These are phyloP conservation scores for Helarctos malayanus DNA, from an alignment of 2,797 vertebrate species.

Conservation along the genomic window DNA sequence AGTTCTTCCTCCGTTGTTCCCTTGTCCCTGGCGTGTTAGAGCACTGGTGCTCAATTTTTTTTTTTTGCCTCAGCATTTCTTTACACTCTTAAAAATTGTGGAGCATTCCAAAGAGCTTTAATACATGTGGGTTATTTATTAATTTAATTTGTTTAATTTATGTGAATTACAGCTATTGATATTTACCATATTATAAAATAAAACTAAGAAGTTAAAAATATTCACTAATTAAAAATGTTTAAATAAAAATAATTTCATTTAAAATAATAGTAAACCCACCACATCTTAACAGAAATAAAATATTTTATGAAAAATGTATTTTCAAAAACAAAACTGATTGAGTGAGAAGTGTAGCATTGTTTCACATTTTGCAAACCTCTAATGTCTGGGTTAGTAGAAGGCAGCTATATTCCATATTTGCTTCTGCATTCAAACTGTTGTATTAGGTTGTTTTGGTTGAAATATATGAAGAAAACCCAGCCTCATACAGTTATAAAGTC, in stretches of 20 bases:
- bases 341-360: background rate
- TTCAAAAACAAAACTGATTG: background rate
- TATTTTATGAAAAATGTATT: background rate
- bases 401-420: background rate
- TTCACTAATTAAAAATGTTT: background rate
- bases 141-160: background rate
- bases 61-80: background rate
- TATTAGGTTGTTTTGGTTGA: background rate
- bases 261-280: background rate
- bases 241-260: background rate
- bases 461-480: background rate
- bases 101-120: background rate
- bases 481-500: background rate
- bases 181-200: constrained; percentile 1
- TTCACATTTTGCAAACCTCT: background rate
- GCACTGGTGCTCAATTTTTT: background rate
- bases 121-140: background rate
- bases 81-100: background rate
- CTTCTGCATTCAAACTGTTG: background rate
- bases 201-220: background rate
- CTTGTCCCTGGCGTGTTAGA: background rate
- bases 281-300: background rate
- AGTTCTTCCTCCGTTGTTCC: background rate
- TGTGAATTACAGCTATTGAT: background rate
- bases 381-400: background rate